A percentile compares a stretch with the other conserved stretches of the same genome.
Conservation (phyloP, 1,140 invertebrate genomes). For the Drosophila repleta region DNA sequence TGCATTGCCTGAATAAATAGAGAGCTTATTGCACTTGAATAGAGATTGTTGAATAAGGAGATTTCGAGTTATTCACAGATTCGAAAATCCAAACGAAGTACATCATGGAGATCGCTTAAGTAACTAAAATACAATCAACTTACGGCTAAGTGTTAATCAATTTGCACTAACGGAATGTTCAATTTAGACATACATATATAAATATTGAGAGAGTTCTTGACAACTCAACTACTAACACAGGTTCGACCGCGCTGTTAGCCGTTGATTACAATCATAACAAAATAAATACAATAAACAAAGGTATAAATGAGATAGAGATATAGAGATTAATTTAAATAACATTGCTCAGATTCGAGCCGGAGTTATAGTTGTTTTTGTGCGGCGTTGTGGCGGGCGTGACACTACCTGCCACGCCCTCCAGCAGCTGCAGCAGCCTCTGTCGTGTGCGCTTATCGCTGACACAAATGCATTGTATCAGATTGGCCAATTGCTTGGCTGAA, state of each 20-base stretch:
- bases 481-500: slow-evolving; percentile 92
- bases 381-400: slow-evolving; percentile 53
- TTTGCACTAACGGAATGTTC: slow-evolving; percentile 75
- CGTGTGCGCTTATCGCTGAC: slow-evolving; percentile 94
- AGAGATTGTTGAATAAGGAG: slow-evolving; percentile 25
- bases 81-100: slow-evolving; percentile 58
- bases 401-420: slow-evolving; percentile 80
- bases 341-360: slow-evolving; percentile 65
- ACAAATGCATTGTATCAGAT: slow-evolving; percentile 93
- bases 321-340: slow-evolving; percentile 51
- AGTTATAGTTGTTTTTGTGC: slow-evolving; percentile 33
- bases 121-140: slow-evolving; percentile 55
- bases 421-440: slow-evolving; percentile 89
- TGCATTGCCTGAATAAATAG: slow-evolving; percentile 38
- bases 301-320: neutral
- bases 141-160: slow-evolving; percentile 50
- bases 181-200: slow-evolving; percentile 33
- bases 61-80: slow-evolving; percentile 38
- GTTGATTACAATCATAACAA: slow-evolving; percentile 38
- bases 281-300: slow-evolving; percentile 56
- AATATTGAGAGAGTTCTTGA: slow-evolving; percentile 29
- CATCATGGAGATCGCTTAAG: slow-evolving; percentile 67
- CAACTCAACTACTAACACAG: slow-evolving; percentile 55
- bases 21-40: slow-evolving; percentile 44
- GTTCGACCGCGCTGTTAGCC: slow-evolving; percentile 21